Percentiles rank a stretch among this genome's conserved stretches.
phyloP scores from a whole-genome alignment of 1,140 invertebrate genomes.

The Bombus soroeensis region DNA sequence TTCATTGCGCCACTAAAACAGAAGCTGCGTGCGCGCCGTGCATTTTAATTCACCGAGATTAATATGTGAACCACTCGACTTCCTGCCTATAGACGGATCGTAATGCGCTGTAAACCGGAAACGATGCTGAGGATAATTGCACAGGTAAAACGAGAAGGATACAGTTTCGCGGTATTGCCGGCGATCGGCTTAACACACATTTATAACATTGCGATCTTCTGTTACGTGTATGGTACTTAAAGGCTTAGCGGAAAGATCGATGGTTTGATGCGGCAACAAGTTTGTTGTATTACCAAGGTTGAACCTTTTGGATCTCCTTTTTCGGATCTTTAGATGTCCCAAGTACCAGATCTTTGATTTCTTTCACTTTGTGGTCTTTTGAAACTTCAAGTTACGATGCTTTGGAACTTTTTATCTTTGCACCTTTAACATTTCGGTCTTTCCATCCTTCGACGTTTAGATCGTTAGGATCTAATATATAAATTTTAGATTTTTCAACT shows the following conservation, averaged over 20 bases:
- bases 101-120: conserved; percentile 34
- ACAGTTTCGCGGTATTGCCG: conserved; percentile 5
- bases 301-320: no score
- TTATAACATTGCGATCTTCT: not conserved
- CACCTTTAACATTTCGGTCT: no score
- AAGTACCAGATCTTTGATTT: no score
- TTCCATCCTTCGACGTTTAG: no score
- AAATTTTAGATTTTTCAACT: no score
- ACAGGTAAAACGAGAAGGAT: conserved; percentile 18
- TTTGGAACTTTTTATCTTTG: no score
- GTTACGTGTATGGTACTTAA: not conserved
- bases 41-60: conserved; percentile 40
- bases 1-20: conserved; percentile 34
- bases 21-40: not conserved
- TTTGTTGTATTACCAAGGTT: not conserved
- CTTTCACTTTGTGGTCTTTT: no score
- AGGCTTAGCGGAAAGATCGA: not conserved
- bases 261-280: not conserved
- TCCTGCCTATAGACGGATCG: conserved; percentile 30
- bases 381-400: no score
- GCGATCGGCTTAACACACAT: conserved; percentile 1
- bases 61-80: conserved; percentile 35
- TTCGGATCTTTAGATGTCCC: not conserved
- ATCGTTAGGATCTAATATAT: no score
- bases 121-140: conserved; percentile 28